Percentiles rank a stretch among this genome's conserved stretches.
Conservation (phyloP, 92 coral and sea anemone species). For the Porites evermanni region DNA sequence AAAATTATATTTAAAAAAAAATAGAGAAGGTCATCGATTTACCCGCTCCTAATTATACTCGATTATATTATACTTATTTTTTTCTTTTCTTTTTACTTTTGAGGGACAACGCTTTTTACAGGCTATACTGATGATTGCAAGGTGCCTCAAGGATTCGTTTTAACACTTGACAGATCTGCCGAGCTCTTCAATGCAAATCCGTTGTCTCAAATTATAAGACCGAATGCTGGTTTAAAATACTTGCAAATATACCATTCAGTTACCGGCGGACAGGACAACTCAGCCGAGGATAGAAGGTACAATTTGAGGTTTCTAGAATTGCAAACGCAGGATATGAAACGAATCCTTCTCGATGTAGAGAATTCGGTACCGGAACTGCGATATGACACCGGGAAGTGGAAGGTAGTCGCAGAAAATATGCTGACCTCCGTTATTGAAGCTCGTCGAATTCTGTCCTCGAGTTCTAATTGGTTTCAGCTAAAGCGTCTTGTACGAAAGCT, state of each 20-base stretch:
- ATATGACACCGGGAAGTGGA: not conserved
- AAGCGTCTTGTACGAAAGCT: not conserved
- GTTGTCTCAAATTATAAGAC: not conserved
- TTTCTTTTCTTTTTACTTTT: no score
- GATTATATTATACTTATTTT: no score
- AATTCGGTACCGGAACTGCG: slow-evolving; percentile 14
- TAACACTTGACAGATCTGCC: not conserved
- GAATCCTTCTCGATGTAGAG: slow-evolving; percentile 16
- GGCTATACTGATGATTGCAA: not conserved
- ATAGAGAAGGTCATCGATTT: not conserved
- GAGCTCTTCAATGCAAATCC: slow-evolving; percentile 6
- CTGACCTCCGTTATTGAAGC: slow-evolving; percentile 1
- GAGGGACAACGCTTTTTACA: not conserved
- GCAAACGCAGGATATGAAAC: slow-evolving; percentile 6
- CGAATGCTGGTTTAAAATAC: not conserved
- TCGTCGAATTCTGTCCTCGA: not conserved
- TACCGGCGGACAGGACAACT: slow-evolving; percentile 10
- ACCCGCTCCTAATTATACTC: not conserved
- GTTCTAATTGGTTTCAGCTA: slow-evolving; percentile 1
- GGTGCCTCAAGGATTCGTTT: slow-evolving; percentile 6
- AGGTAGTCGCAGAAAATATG: not conserved
- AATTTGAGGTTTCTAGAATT: slow-evolving; percentile 20
- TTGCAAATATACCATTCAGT: slow-evolving; percentile 21
- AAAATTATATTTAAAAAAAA: no score
- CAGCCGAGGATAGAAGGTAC: not conserved